Conservation (phyloP, 2,797 vertebrate genomes). For the Syngnathus acus region DNA sequence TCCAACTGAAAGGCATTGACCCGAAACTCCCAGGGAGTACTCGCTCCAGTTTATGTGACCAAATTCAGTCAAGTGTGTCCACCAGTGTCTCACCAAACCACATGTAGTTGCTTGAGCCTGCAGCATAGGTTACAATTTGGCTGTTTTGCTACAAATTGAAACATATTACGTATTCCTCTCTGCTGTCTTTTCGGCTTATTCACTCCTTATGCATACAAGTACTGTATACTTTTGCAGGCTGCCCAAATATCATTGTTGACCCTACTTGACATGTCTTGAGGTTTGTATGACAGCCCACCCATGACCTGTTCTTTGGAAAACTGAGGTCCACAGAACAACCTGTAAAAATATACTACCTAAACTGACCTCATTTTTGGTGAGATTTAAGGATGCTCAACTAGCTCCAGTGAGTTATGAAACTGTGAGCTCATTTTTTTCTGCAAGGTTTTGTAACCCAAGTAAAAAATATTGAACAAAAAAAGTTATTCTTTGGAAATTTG, state of each 20-base stretch:
- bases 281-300: neutral
- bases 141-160: slow-evolving; percentile 1
- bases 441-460: neutral
- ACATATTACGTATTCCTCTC: neutral
- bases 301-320: neutral
- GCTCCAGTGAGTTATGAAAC: neutral
- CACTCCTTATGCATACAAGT: neutral
- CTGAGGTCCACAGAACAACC: neutral
- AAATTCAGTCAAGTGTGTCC: slow-evolving; percentile 39
- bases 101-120: slow-evolving; percentile 31
- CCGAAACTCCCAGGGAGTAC: slow-evolving; percentile 32
- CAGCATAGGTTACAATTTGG: slow-evolving; percentile 19
- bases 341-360: neutral
- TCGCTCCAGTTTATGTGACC: slow-evolving; percentile 37
- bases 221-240: neutral
- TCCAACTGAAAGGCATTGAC: slow-evolving; percentile 39
- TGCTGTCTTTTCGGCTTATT: neutral
- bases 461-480: neutral
- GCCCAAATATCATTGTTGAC: neutral
- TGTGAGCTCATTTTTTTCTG: neutral
- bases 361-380: neutral
- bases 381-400: neutral
- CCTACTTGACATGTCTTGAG: neutral
- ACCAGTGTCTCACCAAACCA: slow-evolving; percentile 33
- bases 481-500: neutral